Evolutionary conservation across 2,113 vertebrate species (phyloP), one percentile per base, ranked within the genome.

Genomic region (Hylia prasina): DNA sequence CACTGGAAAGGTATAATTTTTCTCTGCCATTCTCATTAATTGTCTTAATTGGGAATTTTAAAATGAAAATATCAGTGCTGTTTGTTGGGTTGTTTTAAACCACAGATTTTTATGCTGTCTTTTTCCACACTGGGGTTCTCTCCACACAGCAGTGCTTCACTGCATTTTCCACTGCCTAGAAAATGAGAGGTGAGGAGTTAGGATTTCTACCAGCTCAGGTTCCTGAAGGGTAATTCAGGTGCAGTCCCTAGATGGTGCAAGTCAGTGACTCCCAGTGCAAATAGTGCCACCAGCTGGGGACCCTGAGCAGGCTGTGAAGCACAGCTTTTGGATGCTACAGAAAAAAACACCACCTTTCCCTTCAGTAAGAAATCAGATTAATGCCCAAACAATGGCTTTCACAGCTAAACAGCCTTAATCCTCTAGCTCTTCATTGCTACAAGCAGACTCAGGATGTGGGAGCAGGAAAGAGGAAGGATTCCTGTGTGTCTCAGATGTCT

Each of bases 281-380:
- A 81, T 22, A 77, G 72, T 95, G 98, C 97, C 97, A 94, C 93
- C 97, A 75, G 69, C 72, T 57, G 98, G 97, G 80, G 19, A 82
- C 56, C 1, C 56, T 8, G 58, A 33, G 78, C 56, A 66, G 50
- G 5, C 56, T 12, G 33, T 1, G 66, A 4, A 28, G 40, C 11
- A 54, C 42, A 37, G 20, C 31, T 13, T 8, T 15, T 1, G 53
- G 70, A 47, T 27, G 37, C 28, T 14, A 20, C 30, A 25, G 56
- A 3, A 47, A 69, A 66, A 51, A 73, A 23, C 1, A 7, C 24
- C 1, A 3, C 9, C 30, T 76, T 73, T n/a, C 23, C 58, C 72
- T 56, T 58, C 0, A 0, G 1, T 6, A 45, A 79, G 17, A 69
- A 69, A 96, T 23, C 58, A 86, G 25, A 81, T 28, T 21, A 56